A percentile compares a stretch with the other conserved stretches of the same genome.
phyloP scores from a whole-genome alignment of 2,888 invertebrate species.

The Osedax frankpressi region DNA sequence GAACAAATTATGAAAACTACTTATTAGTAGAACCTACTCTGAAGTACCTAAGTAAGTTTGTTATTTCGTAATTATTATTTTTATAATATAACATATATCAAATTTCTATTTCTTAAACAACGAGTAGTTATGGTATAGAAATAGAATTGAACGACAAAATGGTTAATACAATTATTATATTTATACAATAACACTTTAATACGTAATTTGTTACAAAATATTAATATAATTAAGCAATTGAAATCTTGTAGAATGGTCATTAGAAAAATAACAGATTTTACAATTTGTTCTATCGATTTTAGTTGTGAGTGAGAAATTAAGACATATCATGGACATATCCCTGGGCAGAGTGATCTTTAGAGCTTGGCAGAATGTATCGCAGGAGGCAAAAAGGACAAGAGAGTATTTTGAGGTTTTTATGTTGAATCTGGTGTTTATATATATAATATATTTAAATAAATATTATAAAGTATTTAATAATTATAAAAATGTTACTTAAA shows the following conservation, averaged over 20 bases:
- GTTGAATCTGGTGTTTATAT: slow-evolving; percentile 8
- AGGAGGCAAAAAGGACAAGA: slow-evolving; percentile 40
- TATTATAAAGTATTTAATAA: too few species aligned
- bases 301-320: slow-evolving; percentile 43
- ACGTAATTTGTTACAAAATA: too few species aligned
- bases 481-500: too few species aligned
- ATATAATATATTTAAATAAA: slow-evolving; percentile 3
- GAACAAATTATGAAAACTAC: not conserved
- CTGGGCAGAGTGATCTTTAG: slow-evolving; percentile 40
- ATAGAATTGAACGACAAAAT: slow-evolving; percentile 43
- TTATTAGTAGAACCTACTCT: too few species aligned
- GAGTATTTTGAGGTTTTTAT: slow-evolving; percentile 46
- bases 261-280: not conserved
- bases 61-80: too few species aligned
- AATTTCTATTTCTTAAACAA: too few species aligned
- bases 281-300: slow-evolving; percentile 4
- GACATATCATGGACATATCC: slow-evolving; percentile 38
- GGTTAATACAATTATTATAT: slow-evolving; percentile 30
- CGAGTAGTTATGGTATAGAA: slow-evolving; percentile 40
- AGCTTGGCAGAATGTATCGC: slow-evolving; percentile 41
- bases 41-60: too few species aligned
- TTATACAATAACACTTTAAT: not conserved
- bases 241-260: not conserved
- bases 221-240: too few species aligned
- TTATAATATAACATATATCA: too few species aligned